These are phyloP conservation scores for Anisognathus igniventris DNA, from an alignment of 2,797 vertebrate genomes.

Conservation along the genomic window DNA sequence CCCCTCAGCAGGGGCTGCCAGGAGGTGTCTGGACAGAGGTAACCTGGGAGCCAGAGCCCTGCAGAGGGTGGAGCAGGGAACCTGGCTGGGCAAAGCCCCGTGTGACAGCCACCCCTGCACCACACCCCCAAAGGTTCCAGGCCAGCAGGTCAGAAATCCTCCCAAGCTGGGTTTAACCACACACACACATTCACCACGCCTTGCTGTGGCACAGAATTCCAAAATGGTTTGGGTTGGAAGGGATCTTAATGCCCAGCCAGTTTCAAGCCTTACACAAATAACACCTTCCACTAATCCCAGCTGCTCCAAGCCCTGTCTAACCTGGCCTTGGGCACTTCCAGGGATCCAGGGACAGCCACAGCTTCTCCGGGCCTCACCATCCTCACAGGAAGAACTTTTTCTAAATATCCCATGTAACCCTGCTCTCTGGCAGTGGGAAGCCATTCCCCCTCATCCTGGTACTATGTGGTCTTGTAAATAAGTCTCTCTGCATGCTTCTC, in stretches of 20 bases:
- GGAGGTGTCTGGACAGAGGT: not conserved
- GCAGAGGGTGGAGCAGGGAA: not conserved
- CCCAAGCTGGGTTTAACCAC: not conserved
- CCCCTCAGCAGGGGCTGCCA: not conserved
- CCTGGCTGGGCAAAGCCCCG: not conserved
- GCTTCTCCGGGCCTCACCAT: rapidly evolving
- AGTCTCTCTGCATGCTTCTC: not conserved
- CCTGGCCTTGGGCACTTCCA: not conserved
- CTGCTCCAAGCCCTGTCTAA: rapidly evolving
- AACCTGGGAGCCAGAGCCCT: not conserved
- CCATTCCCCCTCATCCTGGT: not conserved
- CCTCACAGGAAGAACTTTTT: not conserved
- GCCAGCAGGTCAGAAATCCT: not conserved
- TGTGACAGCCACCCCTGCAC: not conserved
- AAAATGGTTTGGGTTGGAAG: not conserved
- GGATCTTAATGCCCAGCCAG: not conserved
- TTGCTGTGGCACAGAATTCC: not conserved
- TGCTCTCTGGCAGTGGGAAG: not conserved
- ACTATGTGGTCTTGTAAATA: not conserved
- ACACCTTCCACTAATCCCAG: not conserved
- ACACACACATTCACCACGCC: not conserved
- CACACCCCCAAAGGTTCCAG: rapidly evolving
- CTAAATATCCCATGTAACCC: not conserved
- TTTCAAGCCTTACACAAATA: not conserved
- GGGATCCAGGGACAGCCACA: not conserved